Evolutionary conservation across 2,888 invertebrate species (phyloP).

Genomic region (Lithophane leautieri): DNA sequence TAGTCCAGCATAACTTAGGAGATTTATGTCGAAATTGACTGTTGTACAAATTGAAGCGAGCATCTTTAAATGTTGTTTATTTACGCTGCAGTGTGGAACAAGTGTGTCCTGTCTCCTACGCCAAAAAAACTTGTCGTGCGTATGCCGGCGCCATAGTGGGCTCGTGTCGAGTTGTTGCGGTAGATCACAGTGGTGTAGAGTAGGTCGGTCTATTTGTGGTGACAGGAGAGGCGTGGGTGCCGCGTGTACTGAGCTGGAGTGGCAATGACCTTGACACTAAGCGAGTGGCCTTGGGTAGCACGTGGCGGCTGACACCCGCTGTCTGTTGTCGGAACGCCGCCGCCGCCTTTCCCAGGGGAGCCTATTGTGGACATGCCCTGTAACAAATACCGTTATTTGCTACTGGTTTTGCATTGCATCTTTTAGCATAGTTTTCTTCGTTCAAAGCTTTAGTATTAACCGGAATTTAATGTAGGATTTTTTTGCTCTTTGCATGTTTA

Average conservation of each 20-base stretch:
- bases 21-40: slow-evolving; percentile 30
- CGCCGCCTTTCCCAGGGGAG: slow-evolving; percentile 90
- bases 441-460: not conserved
- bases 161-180: slow-evolving; percentile 80
- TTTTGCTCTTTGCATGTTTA: slow-evolving; percentile 5
- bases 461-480: not conserved
- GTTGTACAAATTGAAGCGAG: slow-evolving; percentile 23
- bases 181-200: slow-evolving; percentile 83
- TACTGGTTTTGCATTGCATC: slow-evolving; percentile 47
- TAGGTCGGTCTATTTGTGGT: slow-evolving; percentile 90
- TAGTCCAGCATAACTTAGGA: slow-evolving; percentile 19
- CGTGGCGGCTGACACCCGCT: slow-evolving; percentile 91
- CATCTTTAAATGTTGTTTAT: slow-evolving; percentile 37
- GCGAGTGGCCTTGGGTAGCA: slow-evolving; percentile 91
- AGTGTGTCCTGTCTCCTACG: slow-evolving; percentile 59
- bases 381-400: slow-evolving; percentile 71
- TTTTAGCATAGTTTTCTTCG: not conserved
- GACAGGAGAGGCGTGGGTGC: slow-evolving; percentile 90
- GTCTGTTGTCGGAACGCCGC: slow-evolving; percentile 90
- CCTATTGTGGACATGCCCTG: slow-evolving; percentile 86
- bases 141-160: slow-evolving; percentile 64
- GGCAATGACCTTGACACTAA: slow-evolving; percentile 91
- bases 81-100: slow-evolving; percentile 40
- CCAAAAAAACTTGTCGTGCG: slow-evolving; percentile 64
- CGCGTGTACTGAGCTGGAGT: slow-evolving; percentile 90